These are phyloP conservation scores for Gorilla gorilla DNA, from an alignment of 2,113 vertebrate species.

Conservation along the genomic window DNA sequence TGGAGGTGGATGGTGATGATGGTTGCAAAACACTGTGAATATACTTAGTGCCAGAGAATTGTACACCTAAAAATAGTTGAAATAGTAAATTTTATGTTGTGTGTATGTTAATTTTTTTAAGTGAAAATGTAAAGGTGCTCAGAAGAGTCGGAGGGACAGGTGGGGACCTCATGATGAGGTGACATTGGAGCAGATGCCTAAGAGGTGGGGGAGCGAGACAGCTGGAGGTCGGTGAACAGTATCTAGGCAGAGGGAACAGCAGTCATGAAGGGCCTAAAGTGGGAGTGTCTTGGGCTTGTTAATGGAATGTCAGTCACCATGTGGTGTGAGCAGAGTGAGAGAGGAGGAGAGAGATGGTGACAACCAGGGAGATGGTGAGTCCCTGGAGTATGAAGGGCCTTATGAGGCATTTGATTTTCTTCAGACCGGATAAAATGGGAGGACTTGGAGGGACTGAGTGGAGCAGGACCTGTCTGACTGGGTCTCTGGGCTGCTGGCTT, in stretches of 20 bases:
- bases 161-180: neutral
- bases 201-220: neutral
- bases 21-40: neutral
- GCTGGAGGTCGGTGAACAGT: neutral
- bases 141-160: neutral
- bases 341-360: no score
- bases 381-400: neutral
- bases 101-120: neutral
- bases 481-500: no score
- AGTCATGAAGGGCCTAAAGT: no score
- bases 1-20: neutral
- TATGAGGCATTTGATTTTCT: neutral
- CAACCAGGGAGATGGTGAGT: neutral
- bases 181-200: neutral
- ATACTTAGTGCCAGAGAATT: neutral
- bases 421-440: neutral
- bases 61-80: neutral
- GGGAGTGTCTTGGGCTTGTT: neutral
- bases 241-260: neutral
- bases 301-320: neutral
- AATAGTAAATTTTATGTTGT: neutral
- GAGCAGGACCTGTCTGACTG: neutral
- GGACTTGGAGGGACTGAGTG: neutral
- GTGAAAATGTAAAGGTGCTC: neutral
- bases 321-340: no score